Base-by-base conservation (phyloP, 2,797 vertebrate species). In the Sebastolobus alascanus region DNA sequence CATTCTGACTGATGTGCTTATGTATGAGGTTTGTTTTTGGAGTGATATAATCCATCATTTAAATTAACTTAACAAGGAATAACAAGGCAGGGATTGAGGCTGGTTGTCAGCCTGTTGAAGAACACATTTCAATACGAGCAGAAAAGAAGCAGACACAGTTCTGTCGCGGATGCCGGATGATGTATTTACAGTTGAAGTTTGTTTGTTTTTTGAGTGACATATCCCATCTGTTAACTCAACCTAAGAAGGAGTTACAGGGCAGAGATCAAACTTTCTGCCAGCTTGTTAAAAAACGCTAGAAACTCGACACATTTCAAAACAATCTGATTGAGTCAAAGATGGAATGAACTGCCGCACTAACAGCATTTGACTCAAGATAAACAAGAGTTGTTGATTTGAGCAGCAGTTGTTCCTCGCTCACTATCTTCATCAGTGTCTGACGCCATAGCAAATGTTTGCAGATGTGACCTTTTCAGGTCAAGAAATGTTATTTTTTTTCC, bases 11-110 rank as follows among this genome's bases (percentile, higher is more conserved):
- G 75, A 82, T 75, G 52, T 25, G 35, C 8, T 50, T 9, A 18
- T 46, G 68, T 63, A 35, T 71, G 31, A 52, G 20, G 31, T 71
- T 68, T 67, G 55, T 66, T 77, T 81, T 71, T 50, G 33, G 43
- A 73, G 14, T 14, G 37, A 38, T 66, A 61, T 73, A 37, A 69
- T 75, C 68, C 58, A 79, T 82, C 68, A 81, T 66, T 82, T 73
- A 67, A 81, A 82, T 78, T 2, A 79, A 79, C 6, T 75, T 76
- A 76, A 79, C 22, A 29, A 54, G 52, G 14, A 22, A 25, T 22
- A 80, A 77, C 35, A 20, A 65, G 64, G 59, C 73, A 12, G 31
- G 3, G 43, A 22, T 16, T 33, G 61, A 75, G 20, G 25, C 60
- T 35, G 40, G 50, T 27, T 56, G 58, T 18, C 18, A 46, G 18